Base-by-base conservation (phyloP, 1,140 invertebrate species). In the Telenomus remus region DNA sequence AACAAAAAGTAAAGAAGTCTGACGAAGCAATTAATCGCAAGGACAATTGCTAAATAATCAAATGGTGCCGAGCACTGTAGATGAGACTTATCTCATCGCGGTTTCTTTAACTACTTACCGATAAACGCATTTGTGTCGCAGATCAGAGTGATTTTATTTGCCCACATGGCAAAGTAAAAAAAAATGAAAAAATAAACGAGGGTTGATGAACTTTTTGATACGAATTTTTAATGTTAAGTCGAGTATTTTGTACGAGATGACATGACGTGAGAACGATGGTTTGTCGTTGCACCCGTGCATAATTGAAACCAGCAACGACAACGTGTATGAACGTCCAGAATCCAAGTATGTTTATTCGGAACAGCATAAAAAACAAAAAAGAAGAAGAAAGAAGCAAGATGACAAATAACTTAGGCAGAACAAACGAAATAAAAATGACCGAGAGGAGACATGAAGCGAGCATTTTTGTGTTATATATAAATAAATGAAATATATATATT, bases 221-320 rank as follows among this genome's bases (percentile, higher is more conserved):
- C 50, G 37, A 51, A 68, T 46, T 68, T 57, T 42, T 48, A 46
- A 35, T 19, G 53, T n/a, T 55, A 6, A n/a, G 42, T 33, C 14
- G 27, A 8, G 35, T 48, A 42, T 42, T 65, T 65, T 55, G 44
- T 63, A 44, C 43, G 35, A 16, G 48, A 34, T 39, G 19, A 35
- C 14, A 55, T 34, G 15, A 13, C 34, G 37, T 43, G 14, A 11
- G 8, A 9, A n/a, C n/a, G n/a, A 4, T n/a, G 2, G 9, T 11
- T n/a, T 4, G 37, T 2, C 37, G 37, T 39, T 9, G 37, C 37
- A 39, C 37, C 3, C 59, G 39, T 53, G 48, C 51, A 33, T 70
- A 74, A 83, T 83, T 81, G 80, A 27, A 27, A 79, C 85, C 85
- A 87, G 86, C 85, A 87, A 85, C 85, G 85, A 86, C 85, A 83